Evolutionary conservation across 2,888 invertebrate species (phyloP).

Genomic region (Cordilura impudica): DNA sequence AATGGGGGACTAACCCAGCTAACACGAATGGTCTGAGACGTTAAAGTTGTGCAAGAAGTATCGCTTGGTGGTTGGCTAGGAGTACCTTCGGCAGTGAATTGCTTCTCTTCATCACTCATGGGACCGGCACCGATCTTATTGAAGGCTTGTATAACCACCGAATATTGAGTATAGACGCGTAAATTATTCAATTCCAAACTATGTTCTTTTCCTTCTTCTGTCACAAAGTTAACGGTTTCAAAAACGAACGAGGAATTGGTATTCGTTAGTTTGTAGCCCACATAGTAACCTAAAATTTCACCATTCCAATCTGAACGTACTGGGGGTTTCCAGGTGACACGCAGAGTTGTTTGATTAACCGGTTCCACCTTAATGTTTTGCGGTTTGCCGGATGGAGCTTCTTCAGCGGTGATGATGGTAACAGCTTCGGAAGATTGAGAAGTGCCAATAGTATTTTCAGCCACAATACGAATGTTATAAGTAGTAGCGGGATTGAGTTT

Average conservation of each 20-base stretch:
- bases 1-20: conserved; percentile 96
- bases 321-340: conserved; percentile 95
- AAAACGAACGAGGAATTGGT: conserved; percentile 92
- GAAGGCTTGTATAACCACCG: conserved; percentile 96
- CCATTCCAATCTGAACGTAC: conserved; percentile 94
- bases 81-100: conserved; percentile 95
- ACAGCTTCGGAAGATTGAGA: conserved; percentile 95
- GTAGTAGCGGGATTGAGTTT: conserved; percentile 93
- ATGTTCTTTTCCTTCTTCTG: conserved; percentile 94
- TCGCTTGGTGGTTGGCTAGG: conserved; percentile 95
- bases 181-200: conserved; percentile 88
- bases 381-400: conserved; percentile 91
- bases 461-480: conserved; percentile 94
- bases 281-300: conserved; percentile 93
- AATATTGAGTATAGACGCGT: conserved; percentile 95
- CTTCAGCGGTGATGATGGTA: conserved; percentile 96
- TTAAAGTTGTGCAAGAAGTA: conserved; percentile 93
- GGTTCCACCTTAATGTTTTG: conserved; percentile 91
- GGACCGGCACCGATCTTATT: conserved; percentile 97
- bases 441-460: conserved; percentile 95
- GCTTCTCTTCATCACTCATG: conserved; percentile 90
- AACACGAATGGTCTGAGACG: conserved; percentile 95
- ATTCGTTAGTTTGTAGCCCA: conserved; percentile 91
- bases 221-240: conserved; percentile 93
- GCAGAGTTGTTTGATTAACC: conserved; percentile 90